Base-by-base conservation (phyloP, 2,888 invertebrate species). In the Hyposoter dolosus region DNA sequence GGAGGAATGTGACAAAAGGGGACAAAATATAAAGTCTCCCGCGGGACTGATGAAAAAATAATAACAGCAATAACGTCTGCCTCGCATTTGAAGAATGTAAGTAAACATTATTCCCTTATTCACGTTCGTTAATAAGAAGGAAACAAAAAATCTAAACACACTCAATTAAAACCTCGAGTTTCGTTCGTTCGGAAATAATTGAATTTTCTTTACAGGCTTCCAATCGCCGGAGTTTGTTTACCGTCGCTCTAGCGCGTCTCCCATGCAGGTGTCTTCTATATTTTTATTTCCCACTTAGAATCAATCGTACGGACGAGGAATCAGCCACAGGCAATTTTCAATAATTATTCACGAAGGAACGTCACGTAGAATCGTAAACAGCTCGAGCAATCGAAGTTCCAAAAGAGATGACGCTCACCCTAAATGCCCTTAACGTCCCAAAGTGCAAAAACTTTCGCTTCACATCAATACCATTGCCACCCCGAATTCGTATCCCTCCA, bases 331-430 rank as follows among this genome's bases (percentile, higher is more conserved):
- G 83, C 86, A 17, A 82, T 82, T 83, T 75, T 75, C 32, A 75
- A 75, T 77, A 74, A 81, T 86, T 83, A 86, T 83, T 83, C 86
- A 74, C 77, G 77, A 75, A 74, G 68, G 68, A 45, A 76, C 76
- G 23, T 19, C 9, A 40, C 15, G 19, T 5, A 12, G 17, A 7
- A 19, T n/a, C 60, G 47, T n/a, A n/a, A 68, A 79, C 75, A 56
- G 69, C 10, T 63, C 60, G 43, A 43, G 60, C 56, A 43, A 66
- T 72, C 71, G 45, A n/a, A 19, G 19, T 15, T 43, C 65, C 32
- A 19, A 66, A 28, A 17, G 63, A 76, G 50, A 65, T 53, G 53
- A 32, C 10, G 19, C 50, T 56, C 43, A 23, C 63, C n/a, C 10
- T n/a, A 19, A 23, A 28, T 35, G 19, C 35, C 66, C 71, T 32